Evolutionary conservation across 2,888 invertebrate genomes (phyloP).

Genomic region (Toxonevra muliebris): DNA sequence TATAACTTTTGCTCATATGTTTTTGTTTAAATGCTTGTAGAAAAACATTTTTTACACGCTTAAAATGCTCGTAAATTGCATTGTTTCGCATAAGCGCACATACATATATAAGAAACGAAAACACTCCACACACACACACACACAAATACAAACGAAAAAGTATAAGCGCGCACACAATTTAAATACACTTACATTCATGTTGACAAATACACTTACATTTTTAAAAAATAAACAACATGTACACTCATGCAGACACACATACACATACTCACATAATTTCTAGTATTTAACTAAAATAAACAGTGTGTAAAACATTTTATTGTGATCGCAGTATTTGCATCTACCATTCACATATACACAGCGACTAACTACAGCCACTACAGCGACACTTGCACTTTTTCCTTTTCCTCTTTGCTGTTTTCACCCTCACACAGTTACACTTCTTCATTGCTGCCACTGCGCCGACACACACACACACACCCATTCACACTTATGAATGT

Average conservation of each 20-base stretch:
- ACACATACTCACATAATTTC: slow-evolving; percentile 33
- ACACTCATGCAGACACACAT: background rate
- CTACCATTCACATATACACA: background rate
- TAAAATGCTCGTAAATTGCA: too few species aligned
- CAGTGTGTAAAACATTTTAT: slow-evolving; percentile 40
- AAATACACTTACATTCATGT: background rate
- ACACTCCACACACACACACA: background rate
- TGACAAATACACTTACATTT: slow-evolving; percentile 5
- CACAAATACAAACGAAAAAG: background rate
- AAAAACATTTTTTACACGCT: too few species aligned
- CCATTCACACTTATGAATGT: background rate
- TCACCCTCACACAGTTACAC: background rate
- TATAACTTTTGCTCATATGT: too few species aligned
- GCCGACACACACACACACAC: background rate
- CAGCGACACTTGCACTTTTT: slow-evolving; percentile 1
- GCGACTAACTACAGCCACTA: background rate
- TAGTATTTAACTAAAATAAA: slow-evolving; percentile 40
- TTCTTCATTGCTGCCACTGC: background rate
- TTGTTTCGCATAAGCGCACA: background rate
- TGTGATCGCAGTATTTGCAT: slow-evolving; percentile 12
- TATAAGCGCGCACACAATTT: background rate
- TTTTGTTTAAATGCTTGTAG: too few species aligned
- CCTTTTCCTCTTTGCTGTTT: background rate
- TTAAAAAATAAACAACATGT: too few species aligned
- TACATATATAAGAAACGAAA: slow-evolving; percentile 11